phyloP scores from a whole-genome alignment of 2,113 vertebrate species.

The Chloebia gouldiae region DNA sequence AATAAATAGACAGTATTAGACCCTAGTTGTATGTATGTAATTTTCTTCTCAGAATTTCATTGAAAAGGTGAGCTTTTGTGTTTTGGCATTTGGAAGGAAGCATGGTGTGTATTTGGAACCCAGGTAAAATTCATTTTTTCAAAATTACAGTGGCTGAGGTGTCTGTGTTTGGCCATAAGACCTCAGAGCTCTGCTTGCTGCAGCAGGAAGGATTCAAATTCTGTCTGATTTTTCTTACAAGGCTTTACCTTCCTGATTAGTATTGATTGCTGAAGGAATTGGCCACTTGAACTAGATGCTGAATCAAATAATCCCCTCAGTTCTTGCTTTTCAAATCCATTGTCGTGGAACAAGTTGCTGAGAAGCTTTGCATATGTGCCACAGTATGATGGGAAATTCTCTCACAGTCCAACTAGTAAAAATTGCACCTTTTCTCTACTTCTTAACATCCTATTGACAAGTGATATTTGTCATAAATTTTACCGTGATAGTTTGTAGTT shows the following conservation, averaged over 20 bases:
- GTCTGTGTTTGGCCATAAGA: neutral
- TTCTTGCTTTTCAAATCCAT: slow-evolving; percentile 71
- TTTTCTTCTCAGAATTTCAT: neutral
- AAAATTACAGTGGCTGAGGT: neutral
- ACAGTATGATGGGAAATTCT: slow-evolving; percentile 50
- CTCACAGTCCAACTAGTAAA: neutral
- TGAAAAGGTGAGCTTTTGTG: neutral
- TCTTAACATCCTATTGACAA: neutral
- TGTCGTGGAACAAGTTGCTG: slow-evolving; percentile 59
- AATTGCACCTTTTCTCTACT: slow-evolving; percentile 25
- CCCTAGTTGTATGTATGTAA: neutral
- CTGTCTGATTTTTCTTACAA: slow-evolving; percentile 67
- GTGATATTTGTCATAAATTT: slow-evolving; percentile 50
- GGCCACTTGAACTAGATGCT: slow-evolving; percentile 75
- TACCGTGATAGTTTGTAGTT: slow-evolving; percentile 5
- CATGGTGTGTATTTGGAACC: neutral
- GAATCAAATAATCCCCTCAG: slow-evolving; percentile 77
- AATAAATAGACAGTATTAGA: neutral
- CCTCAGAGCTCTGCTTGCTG: neutral
- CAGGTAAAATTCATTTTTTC: neutral
- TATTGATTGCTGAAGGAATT: slow-evolving; percentile 80
- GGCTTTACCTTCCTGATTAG: slow-evolving; percentile 72
- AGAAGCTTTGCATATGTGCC: slow-evolving; percentile 22
- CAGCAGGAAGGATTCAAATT: slow-evolving; percentile 63
- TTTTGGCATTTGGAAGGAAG: neutral